Evolutionary conservation across 2,113 vertebrate genomes (phyloP).

Genomic region (Caracal caracal): DNA sequence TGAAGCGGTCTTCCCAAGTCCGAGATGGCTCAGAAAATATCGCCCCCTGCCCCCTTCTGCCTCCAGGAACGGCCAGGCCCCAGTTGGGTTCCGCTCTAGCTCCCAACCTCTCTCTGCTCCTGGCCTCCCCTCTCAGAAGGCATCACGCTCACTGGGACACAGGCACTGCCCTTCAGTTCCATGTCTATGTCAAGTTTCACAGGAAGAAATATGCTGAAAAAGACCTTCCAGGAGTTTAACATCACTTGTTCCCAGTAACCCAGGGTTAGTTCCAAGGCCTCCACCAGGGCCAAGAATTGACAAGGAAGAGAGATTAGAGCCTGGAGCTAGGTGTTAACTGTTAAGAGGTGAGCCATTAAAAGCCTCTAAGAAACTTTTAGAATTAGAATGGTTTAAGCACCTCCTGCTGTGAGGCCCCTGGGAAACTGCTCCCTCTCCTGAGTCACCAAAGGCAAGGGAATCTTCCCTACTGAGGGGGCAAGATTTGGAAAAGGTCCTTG

Average conservation of each 20-base stretch:
- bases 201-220: conserved; percentile 26
- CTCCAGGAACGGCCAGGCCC: not conserved
- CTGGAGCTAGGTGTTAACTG: conserved; percentile 35
- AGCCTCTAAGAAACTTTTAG: conserved; percentile 45
- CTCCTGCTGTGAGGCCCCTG: not conserved
- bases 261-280: not conserved
- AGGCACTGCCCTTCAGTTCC: not conserved
- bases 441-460: not conserved
- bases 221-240: not conserved
- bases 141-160: not conserved
- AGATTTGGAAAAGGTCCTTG: not conserved
- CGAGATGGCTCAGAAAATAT: not conserved
- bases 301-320: not conserved
- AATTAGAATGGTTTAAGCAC: not conserved
- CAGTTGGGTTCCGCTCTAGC: conserved; percentile 47
- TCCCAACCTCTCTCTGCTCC: conserved; percentile 20
- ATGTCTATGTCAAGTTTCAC: not conserved
- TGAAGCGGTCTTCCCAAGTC: not conserved
- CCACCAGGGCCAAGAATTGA: not conserved
- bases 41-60: not conserved
- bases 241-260: conserved; percentile 43
- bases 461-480: not conserved
- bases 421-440: not conserved
- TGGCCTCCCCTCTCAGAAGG: conserved; percentile 41
- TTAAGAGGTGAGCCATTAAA: not conserved